A percentile compares a stretch with the other conserved stretches of the same genome.
phyloP scores from a whole-genome alignment of 2,113 vertebrate genomes.

The Rhegmatorhina hoffmannsi region DNA sequence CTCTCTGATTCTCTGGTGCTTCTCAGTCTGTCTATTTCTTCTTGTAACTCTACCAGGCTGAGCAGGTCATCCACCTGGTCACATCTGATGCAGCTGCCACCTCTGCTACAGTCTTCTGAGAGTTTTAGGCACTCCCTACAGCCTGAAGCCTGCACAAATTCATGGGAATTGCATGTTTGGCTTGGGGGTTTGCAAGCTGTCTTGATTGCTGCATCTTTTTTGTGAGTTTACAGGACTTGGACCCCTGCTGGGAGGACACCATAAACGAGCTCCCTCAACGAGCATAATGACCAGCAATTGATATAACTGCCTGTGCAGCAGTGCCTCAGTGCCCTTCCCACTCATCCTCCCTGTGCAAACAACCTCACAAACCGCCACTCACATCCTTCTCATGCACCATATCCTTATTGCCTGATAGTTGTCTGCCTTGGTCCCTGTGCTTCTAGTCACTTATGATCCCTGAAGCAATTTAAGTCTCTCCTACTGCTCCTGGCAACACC shows the following conservation, averaged over 20 bases:
- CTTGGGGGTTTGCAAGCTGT: background rate
- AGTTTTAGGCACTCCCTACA: background rate
- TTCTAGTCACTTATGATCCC: accelerated
- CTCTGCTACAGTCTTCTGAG: background rate
- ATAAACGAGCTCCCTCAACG: background rate
- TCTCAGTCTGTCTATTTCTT: background rate
- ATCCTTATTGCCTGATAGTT: background rate
- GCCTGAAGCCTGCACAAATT: background rate
- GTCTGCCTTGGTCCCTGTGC: background rate
- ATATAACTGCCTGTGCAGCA: background rate
- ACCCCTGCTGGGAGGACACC: background rate
- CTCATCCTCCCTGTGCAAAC: background rate
- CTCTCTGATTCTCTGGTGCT: background rate
- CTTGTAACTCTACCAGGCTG: background rate
- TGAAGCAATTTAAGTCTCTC: background rate
- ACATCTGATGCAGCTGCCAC: background rate
- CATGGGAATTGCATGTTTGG: background rate
- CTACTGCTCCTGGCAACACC: background rate
- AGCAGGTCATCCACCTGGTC: background rate
- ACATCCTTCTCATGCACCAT: background rate
- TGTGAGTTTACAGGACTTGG: background rate
- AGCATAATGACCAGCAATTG: background rate
- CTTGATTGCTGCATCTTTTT: background rate
- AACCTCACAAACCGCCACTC: background rate
- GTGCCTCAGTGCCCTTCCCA: background rate